Percentiles rank a stretch among this genome's conserved stretches.
phyloP scores from a whole-genome alignment of 2,797 vertebrate species.

The Darevskia nairensis region DNA sequence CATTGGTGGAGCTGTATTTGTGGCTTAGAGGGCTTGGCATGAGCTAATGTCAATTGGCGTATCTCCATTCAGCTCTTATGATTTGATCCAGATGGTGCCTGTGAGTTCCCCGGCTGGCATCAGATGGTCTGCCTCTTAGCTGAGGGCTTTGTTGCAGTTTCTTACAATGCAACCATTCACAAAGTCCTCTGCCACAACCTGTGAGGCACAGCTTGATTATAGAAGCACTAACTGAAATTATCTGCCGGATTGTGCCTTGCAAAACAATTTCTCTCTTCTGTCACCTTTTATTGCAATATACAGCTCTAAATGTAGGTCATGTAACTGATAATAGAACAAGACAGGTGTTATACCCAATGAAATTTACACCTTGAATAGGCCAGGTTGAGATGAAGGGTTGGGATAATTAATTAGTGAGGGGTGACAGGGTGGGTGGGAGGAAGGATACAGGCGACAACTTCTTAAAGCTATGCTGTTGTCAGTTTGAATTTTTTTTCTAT shows the following conservation, averaged over 20 bases:
- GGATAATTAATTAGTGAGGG: not conserved
- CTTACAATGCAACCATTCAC: constrained; percentile 23
- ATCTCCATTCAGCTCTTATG: constrained; percentile 32
- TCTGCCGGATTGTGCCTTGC: not conserved
- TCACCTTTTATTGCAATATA: not conserved
- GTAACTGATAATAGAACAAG: not conserved
- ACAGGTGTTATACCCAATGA: not conserved
- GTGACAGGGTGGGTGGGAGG: not conserved
- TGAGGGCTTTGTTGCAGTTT: constrained; percentile 23
- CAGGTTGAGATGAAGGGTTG: not conserved
- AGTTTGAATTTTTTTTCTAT: not conserved
- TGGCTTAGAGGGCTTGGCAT: constrained; percentile 42
- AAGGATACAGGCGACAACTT: constrained; percentile 16
- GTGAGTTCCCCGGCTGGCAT: constrained; percentile 52
- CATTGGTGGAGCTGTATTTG: constrained; percentile 8
- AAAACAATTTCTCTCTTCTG: not conserved
- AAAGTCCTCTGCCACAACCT: accelerated
- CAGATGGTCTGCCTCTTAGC: constrained; percentile 29
- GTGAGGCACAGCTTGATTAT: not conserved
- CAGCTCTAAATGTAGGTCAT: not conserved
- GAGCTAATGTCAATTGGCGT: constrained; percentile 47
- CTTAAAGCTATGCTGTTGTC: constrained; percentile 4
- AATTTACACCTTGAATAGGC: constrained; percentile 23
- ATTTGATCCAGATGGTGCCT: constrained; percentile 61
- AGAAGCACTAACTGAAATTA: not conserved